These are phyloP conservation scores for Lottia gigantea DNA, from an alignment of 2,888 invertebrate genomes.

Conservation along the genomic window DNA sequence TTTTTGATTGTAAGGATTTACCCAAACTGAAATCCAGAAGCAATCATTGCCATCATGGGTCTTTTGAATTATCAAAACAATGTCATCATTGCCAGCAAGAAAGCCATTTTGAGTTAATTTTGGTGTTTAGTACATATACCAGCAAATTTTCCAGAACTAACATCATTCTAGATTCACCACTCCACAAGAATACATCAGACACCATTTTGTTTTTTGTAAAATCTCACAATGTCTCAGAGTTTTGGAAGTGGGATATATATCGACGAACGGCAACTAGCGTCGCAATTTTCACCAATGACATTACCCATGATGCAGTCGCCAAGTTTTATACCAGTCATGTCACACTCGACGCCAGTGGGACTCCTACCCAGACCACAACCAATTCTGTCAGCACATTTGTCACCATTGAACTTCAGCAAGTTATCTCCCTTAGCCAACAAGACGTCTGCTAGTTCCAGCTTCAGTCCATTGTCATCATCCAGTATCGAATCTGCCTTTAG, in stretches of 20 bases:
- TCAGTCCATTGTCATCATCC: neutral
- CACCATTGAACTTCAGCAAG: slow-evolving; percentile 9
- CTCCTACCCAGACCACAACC: neutral
- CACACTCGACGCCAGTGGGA: neutral
- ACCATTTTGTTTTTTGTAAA: no score
- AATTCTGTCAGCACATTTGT: neutral
- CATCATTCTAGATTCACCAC: neutral
- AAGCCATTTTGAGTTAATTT: neutral
- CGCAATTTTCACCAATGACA: neutral
- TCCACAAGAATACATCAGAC: neutral
- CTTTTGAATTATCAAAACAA: no score
- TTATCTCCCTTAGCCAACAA: neutral
- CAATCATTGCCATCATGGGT: no score
- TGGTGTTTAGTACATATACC: neutral
- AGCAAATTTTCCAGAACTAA: no score
- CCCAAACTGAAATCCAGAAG: no score
- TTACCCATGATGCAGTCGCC: neutral
- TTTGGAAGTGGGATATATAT: neutral
- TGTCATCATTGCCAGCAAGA: neutral
- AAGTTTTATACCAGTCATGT: neutral
- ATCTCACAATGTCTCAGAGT: no score
- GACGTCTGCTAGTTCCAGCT: neutral
- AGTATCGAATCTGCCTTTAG: neutral
- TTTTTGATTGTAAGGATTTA: no score
- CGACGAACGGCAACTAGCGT: neutral